These are phyloP conservation scores for Eulemur mongoz DNA, from an alignment of 2,797 vertebrate species.

Conservation along the genomic window DNA sequence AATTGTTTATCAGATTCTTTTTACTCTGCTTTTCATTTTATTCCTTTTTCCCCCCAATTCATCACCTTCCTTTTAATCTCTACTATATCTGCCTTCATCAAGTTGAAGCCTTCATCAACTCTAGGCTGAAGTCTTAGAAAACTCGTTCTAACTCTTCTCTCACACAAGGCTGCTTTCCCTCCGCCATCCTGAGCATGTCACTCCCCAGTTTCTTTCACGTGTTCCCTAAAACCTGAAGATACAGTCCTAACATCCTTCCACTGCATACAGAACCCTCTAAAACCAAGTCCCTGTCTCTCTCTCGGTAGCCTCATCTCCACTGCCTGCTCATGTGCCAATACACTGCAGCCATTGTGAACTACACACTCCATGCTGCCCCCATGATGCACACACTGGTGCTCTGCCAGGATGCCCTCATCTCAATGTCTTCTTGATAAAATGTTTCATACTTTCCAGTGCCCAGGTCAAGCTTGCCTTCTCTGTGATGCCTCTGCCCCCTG, in stretches of 20 bases:
- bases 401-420: not conserved
- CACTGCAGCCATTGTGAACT: not conserved
- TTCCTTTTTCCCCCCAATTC: not conserved
- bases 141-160: not conserved
- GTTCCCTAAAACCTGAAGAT: not conserved
- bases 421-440: not conserved
- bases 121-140: not conserved
- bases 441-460: not conserved
- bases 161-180: not conserved
- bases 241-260: not conserved
- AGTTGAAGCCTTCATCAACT: not conserved
- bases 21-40: conserved; percentile 28
- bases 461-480: not conserved
- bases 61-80: not conserved
- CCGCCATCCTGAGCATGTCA: not conserved
- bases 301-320: not conserved
- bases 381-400: not conserved
- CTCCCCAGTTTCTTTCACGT: not conserved
- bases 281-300: not conserved
- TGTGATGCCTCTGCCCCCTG: not conserved
- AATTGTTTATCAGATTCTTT: not conserved
- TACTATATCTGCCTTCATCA: not conserved
- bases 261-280: not conserved
- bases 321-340: not conserved
- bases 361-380: not conserved